These are phyloP conservation scores for Microctonus brassicae DNA, from an alignment of 2,888 invertebrate species.

Conservation along the genomic window DNA sequence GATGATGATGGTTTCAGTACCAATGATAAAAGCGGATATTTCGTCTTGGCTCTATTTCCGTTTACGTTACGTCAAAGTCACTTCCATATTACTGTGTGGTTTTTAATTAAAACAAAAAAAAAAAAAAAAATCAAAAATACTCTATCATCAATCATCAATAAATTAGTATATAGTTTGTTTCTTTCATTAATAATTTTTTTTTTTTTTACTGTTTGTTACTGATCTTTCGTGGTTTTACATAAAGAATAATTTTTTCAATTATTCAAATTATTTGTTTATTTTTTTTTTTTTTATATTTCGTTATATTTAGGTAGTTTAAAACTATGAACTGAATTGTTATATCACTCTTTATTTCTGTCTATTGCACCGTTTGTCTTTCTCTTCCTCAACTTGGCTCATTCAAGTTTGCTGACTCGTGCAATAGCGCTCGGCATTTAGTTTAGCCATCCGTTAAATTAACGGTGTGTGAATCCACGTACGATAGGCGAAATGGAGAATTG, in stretches of 20 bases:
- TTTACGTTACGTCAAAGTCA: constrained; percentile 11
- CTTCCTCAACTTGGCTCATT: constrained; percentile 21
- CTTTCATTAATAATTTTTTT: too few relatives aligned
- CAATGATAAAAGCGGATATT: neutral
- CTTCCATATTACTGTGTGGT: neutral
- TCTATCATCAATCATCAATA: too few relatives aligned
- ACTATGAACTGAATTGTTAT: neutral
- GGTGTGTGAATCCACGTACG: constrained; percentile 16
- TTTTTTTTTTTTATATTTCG: too few relatives aligned
- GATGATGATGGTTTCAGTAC: constrained; percentile 16
- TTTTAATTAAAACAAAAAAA: too few relatives aligned
- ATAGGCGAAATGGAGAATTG: neutral
- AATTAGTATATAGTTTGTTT: too few relatives aligned
- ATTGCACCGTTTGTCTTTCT: neutral
- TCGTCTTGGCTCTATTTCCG: neutral
- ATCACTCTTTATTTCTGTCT: neutral
- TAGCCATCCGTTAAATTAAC: constrained; percentile 28
- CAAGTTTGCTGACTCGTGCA: constrained; percentile 33
- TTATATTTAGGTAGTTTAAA: neutral
- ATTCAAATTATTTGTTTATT: too few relatives aligned
- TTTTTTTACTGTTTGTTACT: too few relatives aligned
- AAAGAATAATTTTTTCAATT: too few relatives aligned
- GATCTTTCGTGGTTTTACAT: too few relatives aligned
- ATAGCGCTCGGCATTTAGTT: constrained; percentile 6
- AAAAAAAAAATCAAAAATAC: too few relatives aligned